Evolutionary conservation across 2,797 vertebrate genomes (phyloP).

Genomic region (Rhabdomys pumilio): DNA sequence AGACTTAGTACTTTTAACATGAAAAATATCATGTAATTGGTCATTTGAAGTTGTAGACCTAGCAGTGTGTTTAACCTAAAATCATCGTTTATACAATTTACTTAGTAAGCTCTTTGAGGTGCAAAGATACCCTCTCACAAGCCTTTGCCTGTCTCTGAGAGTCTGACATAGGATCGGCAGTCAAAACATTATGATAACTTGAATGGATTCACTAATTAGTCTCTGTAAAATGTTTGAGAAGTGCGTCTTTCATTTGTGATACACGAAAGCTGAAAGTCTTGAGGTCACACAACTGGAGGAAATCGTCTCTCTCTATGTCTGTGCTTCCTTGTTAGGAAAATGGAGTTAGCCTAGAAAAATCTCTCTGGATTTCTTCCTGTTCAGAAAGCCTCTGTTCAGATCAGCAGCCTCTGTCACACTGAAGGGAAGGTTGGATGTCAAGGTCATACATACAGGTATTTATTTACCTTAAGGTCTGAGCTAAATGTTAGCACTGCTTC

Average conservation of each 20-base stretch:
- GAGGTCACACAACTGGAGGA: background rate
- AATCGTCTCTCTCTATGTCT: background rate
- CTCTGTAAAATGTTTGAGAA: background rate
- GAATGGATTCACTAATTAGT: background rate
- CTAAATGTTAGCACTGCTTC: slow-evolving; percentile 13
- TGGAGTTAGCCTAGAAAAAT: background rate
- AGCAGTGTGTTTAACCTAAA: slow-evolving; percentile 48
- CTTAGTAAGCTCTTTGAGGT: slow-evolving; percentile 51
- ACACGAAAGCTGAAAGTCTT: background rate
- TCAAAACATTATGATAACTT: slow-evolving; percentile 55
- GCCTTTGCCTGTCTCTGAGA: background rate
- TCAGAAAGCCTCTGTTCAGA: slow-evolving; percentile 6
- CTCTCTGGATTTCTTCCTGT: background rate
- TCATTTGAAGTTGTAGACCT: slow-evolving; percentile 5
- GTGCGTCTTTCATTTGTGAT: background rate
- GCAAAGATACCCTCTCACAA: slow-evolving; percentile 8
- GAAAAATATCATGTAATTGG: slow-evolving; percentile 62
- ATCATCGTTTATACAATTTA: slow-evolving; percentile 47
- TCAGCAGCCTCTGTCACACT: background rate
- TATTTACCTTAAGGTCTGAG: background rate
- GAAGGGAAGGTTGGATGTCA: background rate
- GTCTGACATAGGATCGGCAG: background rate
- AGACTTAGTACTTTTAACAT: slow-evolving; percentile 55
- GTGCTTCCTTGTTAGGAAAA: slow-evolving; percentile 34
- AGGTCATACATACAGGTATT: background rate